phyloP scores from a whole-genome alignment of 2,888 invertebrate genomes.

The Brachyptera putata region DNA sequence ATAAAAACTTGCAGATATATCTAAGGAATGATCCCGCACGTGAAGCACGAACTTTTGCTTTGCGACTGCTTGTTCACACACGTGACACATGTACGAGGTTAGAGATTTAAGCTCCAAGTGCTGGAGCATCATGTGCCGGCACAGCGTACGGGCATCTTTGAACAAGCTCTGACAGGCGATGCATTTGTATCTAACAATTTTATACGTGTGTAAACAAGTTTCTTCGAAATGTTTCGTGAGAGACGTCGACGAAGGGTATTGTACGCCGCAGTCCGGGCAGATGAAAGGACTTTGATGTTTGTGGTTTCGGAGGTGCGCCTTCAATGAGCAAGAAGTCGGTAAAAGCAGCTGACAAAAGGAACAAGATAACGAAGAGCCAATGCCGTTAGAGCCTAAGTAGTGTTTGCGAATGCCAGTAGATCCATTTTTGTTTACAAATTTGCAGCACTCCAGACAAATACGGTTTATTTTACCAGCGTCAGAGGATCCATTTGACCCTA shows the following conservation, averaged over 20 bases:
- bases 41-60: no score
- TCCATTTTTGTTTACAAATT: not conserved
- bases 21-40: no score
- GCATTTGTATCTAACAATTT: constrained; percentile 11
- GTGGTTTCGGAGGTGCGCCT: constrained; percentile 9
- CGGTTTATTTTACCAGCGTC: no score
- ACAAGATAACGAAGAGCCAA: not conserved
- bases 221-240: not conserved
- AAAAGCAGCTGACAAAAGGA: not conserved
- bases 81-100: no score
- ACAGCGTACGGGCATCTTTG: not conserved
- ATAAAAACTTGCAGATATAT: no score
- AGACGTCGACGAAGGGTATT: not conserved
- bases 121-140: not conserved
- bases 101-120: not conserved
- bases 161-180: not conserved
- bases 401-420: not conserved
- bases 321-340: constrained; percentile 1
- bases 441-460: not conserved
- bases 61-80: no score
- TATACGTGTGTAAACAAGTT: constrained; percentile 10
- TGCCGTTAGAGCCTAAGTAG: not conserved
- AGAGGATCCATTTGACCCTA: no score
- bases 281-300: not conserved
- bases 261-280: constrained; percentile 12